Evolutionary conservation across 2,888 invertebrate species (phyloP).

Genomic region (Argynnis bischoffii): DNA sequence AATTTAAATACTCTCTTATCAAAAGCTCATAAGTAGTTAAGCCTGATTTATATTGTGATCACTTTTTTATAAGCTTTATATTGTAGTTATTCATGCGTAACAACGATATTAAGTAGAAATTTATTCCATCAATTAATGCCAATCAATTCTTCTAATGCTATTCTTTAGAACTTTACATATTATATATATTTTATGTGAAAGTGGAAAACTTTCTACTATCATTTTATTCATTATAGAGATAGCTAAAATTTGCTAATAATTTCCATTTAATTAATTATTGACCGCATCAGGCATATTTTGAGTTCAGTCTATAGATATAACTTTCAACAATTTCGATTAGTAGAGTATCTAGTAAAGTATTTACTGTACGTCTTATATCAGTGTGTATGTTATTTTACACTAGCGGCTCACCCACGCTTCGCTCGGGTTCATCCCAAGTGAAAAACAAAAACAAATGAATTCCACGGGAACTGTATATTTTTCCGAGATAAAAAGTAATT

Average conservation of each 20-base stretch:
- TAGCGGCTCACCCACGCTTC: no score
- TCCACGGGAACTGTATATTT: no score
- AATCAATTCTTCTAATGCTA: background rate
- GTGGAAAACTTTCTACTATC: constrained; percentile 7
- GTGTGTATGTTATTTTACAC: no score
- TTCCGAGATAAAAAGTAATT: no score
- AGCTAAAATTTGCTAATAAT: constrained; percentile 6
- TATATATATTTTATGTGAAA: constrained; percentile 13
- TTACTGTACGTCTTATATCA: no score
- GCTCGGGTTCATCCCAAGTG: no score
- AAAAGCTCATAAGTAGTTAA: constrained; percentile 9
- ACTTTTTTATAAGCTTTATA: background rate
- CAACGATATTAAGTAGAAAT: background rate
- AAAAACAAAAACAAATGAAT: no score
- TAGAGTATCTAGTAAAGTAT: no score
- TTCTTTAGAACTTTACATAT: background rate
- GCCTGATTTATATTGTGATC: constrained; percentile 5
- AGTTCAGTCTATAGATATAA: background rate
- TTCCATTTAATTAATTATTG: constrained; percentile 15
- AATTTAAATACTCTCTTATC: constrained; percentile 18
- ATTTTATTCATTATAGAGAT: constrained; percentile 7
- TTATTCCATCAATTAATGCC: constrained; percentile 6
- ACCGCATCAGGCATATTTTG: background rate
- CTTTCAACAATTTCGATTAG: no score
- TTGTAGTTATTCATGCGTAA: background rate